Conservation (phyloP, 2,113 vertebrate species). For the Aleadryas rufinucha region DNA sequence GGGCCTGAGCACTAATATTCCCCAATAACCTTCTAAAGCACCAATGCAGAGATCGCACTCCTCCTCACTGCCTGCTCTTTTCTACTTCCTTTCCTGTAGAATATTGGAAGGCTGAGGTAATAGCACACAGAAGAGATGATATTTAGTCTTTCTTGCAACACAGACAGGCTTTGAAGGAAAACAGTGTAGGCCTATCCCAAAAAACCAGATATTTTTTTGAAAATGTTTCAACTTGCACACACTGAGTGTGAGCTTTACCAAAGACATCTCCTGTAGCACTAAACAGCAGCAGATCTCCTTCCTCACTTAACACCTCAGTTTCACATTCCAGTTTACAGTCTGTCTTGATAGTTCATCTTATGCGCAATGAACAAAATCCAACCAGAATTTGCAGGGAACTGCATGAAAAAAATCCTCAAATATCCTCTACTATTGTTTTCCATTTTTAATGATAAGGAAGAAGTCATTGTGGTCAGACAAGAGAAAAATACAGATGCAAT, state of each 20-base stretch:
- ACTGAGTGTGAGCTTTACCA: neutral
- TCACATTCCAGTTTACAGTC: neutral
- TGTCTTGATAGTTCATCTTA: neutral
- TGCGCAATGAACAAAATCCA: neutral
- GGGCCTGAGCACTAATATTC: neutral
- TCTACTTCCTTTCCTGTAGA: constrained; percentile 23
- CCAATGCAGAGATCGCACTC: neutral
- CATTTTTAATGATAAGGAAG: neutral
- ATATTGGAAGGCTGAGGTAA: neutral
- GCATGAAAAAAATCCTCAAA: neutral
- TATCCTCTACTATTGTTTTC: neutral
- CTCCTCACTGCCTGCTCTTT: neutral
- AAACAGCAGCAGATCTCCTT: neutral
- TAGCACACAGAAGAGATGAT: neutral
- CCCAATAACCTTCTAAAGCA: neutral
- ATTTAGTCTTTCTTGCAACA: neutral
- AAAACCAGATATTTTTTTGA: neutral
- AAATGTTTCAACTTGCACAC: neutral
- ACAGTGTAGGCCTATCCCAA: neutral
- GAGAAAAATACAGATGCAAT: neutral
- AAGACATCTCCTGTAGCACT: neutral
- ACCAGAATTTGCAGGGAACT: neutral
- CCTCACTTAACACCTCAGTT: neutral
- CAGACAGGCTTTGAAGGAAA: neutral
- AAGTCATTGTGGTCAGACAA: neutral